phyloP scores from a whole-genome alignment of 2,113 vertebrate species.

The Equus przewalskii region DNA sequence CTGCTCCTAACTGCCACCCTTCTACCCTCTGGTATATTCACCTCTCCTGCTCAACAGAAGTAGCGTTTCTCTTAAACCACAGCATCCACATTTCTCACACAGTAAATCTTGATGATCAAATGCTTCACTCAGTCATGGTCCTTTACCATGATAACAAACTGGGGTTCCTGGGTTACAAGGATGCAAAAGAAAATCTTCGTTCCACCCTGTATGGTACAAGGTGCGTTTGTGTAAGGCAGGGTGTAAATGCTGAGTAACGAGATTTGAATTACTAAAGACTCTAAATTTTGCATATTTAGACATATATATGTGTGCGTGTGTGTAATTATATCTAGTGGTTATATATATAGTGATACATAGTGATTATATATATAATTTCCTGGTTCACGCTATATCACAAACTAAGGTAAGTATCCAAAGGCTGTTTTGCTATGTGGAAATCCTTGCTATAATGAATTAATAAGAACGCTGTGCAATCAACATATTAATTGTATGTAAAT shows the following conservation, averaged over 20 bases:
- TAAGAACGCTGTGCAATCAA: conserved; percentile 83
- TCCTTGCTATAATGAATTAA: conserved; percentile 83
- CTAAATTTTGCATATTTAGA: conserved; percentile 48
- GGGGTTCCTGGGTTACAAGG: neutral
- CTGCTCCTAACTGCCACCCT: neutral
- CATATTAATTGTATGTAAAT: conserved; percentile 86
- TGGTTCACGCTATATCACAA: conserved; percentile 69
- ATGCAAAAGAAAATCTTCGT: conserved; percentile 40
- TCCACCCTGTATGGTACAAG: neutral
- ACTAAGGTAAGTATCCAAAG: conserved; percentile 62
- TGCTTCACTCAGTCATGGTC: neutral
- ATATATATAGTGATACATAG: neutral
- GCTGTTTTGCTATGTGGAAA: conserved; percentile 75
- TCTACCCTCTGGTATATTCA: neutral
- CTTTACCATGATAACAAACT: conserved; percentile 30
- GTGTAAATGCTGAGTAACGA: conserved; percentile 45
- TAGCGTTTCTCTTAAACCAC: neutral
- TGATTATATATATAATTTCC: conserved; percentile 15
- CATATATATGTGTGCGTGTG: neutral
- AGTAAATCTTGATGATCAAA: conserved; percentile 1
- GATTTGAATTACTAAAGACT: conserved; percentile 19
- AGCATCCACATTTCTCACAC: neutral
- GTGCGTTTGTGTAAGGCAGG: neutral
- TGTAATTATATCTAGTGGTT: conserved; percentile 33
- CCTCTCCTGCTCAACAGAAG: neutral